phyloP scores from a whole-genome alignment of 2,888 invertebrate species.

The Holacanthella duospinosa region DNA sequence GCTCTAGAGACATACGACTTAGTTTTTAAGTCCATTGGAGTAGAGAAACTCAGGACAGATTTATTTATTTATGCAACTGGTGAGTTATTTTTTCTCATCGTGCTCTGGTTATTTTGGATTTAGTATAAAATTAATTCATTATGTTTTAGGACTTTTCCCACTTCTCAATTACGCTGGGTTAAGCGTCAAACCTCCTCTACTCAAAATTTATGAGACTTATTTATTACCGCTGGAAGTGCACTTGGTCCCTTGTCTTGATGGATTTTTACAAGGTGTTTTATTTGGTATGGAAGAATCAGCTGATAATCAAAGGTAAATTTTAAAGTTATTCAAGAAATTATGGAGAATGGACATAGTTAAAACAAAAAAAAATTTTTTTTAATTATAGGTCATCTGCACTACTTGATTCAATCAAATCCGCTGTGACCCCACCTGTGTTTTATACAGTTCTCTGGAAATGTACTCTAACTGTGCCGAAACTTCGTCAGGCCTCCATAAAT shows the following conservation, averaged over 20 bases:
- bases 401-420: constrained; percentile 60
- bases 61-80: constrained; percentile 71
- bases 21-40: constrained; percentile 78
- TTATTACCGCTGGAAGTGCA: constrained; percentile 70
- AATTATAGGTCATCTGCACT: constrained; percentile 51
- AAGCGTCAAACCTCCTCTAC: constrained; percentile 70
- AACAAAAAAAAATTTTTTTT: too few species aligned
- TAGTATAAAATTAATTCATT: too few species aligned
- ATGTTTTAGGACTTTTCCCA: constrained; percentile 69
- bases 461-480: constrained; percentile 64
- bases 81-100: constrained; percentile 39
- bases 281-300: constrained; percentile 79
- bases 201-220: constrained; percentile 75
- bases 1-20: constrained; percentile 83
- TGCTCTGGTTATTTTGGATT: too few species aligned
- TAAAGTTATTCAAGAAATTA: too few species aligned
- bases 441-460: constrained; percentile 83
- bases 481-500: constrained; percentile 68
- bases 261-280: constrained; percentile 69
- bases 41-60: constrained; percentile 58
- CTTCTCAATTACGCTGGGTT: constrained; percentile 76
- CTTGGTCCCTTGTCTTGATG: constrained; percentile 68
- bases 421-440: constrained; percentile 66
- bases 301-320: constrained; percentile 55
- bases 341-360: too few species aligned